Base-by-base conservation (phyloP, 2,113 vertebrate genomes). In the Phaetusa simplex region DNA sequence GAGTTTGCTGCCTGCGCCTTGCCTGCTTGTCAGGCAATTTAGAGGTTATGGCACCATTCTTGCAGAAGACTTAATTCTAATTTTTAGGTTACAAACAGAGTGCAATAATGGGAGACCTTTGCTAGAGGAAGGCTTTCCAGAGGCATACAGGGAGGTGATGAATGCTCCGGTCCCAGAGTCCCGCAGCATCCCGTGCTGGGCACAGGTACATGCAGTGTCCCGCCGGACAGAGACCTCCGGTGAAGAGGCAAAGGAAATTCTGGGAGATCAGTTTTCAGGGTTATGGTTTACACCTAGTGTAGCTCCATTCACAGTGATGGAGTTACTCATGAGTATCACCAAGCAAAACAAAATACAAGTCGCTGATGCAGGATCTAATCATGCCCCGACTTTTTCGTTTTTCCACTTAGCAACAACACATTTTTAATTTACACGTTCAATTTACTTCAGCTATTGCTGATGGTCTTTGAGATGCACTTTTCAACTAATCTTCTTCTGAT, bases 41-140 rank as follows among this genome's bases (percentile, higher is more conserved):
- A 53, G 56, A 65, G 49, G 24, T 8, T 26, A 53, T 3, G 27
- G 38, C 50, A 94, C 24, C 90, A 72, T 67, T 91, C 66, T 47
- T 50, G 45, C 42, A 67, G n/a, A 87, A 88, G 38, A 86, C n/a
- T 77, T n/a, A 49, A 32, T 79, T 76, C 17, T 77, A 29, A 18
- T 78, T 91, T 78, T 86, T 20, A 40, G 82, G 19, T 69, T 49
- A 19, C 27, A 70, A 36, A 17, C 24, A 45, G 76, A 69, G 45
- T 76, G 73, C 62, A 93, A 90, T 26, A 81, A 71, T 36, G 40
- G 61, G 67, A 81, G 84, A 83, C 40, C 23, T 90, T 93, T 96
- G 74, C 91, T 76, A 92, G 64, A 96, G 83, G 71, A 87, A 89
- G 45, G 40, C 52, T 93, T 97, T 97, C 81, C 86, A 95, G 87